Conservation (phyloP, 2,888 invertebrate species). For the Stenchaetothrips biformis region DNA sequence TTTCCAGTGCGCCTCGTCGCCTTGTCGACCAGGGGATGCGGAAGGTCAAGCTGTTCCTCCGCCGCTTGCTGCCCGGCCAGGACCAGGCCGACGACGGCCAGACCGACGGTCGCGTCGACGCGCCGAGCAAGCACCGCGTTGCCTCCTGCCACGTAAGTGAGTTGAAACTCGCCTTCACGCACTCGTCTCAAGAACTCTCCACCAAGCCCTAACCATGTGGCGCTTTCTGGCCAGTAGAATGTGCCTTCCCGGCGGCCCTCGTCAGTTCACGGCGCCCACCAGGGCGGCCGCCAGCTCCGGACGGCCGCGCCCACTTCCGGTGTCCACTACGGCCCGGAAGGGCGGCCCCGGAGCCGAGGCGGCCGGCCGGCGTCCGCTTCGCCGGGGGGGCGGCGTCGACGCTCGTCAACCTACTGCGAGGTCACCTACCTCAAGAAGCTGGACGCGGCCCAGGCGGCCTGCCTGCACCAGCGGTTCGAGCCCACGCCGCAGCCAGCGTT, state of each 20-base stretch:
- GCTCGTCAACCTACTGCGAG: background rate
- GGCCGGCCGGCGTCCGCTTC: background rate
- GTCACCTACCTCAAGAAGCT: constrained; percentile 22
- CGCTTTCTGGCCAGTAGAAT: background rate
- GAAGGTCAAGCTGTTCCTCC: constrained; percentile 8
- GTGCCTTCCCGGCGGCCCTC: background rate
- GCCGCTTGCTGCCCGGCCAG: background rate
- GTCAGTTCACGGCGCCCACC: background rate
- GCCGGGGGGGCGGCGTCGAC: background rate
- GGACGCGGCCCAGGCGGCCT: constrained; percentile 5
- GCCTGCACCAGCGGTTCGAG: constrained; percentile 14
- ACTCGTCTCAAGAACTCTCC: too few species aligned
- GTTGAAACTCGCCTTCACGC: too few species aligned
- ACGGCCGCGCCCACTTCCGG: background rate
- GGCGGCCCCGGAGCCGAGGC: too few species aligned
- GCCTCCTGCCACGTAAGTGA: background rate
- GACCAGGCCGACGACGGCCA: background rate
- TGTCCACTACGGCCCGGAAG: too few species aligned
- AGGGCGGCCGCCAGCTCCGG: background rate
- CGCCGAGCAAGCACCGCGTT: background rate
- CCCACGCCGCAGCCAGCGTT: background rate
- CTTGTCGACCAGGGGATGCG: background rate
- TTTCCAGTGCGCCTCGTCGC: too few species aligned
- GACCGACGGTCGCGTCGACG: background rate
- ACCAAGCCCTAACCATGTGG: too few species aligned